Conservation (phyloP, 2,888 invertebrate genomes). For the Agonopterix arenella region DNA sequence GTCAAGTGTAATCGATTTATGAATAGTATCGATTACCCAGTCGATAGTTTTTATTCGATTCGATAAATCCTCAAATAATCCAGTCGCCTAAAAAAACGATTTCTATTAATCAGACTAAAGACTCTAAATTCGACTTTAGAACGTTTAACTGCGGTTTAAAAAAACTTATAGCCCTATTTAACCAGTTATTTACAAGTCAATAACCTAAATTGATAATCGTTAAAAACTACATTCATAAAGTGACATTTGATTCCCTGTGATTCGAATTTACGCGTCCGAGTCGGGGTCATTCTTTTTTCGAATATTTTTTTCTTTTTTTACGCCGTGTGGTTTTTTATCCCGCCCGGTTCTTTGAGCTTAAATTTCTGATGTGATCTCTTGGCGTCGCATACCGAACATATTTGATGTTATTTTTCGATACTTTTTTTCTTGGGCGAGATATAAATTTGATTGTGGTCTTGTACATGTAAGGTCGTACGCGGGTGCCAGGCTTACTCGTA, state of each 20-base stretch:
- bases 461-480: slow-evolving; percentile 24
- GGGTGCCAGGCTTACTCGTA: slow-evolving; percentile 32
- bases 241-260: slow-evolving; percentile 71
- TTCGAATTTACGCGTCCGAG: slow-evolving; percentile 69
- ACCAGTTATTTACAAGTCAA: slow-evolving; percentile 1
- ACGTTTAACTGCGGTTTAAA: no score
- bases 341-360: slow-evolving; percentile 62
- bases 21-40: no score
- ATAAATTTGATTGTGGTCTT: slow-evolving; percentile 51
- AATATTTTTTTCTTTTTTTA: slow-evolving; percentile 28
- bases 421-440: slow-evolving; percentile 43
- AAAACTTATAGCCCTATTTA: neutral
- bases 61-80: no score
- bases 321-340: slow-evolving; percentile 39
- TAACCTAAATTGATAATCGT: slow-evolving; percentile 40
- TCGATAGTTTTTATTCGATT: no score
- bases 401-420: slow-evolving; percentile 59
- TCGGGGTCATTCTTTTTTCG: slow-evolving; percentile 40
- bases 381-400: slow-evolving; percentile 71
- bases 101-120: no score
- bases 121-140: no score
- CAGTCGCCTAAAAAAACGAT: no score
- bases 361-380: slow-evolving; percentile 69
- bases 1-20: no score
- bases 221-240: slow-evolving; percentile 47